Base-by-base conservation (phyloP, 2,797 vertebrate species). In the Bothrops alternatus region DNA sequence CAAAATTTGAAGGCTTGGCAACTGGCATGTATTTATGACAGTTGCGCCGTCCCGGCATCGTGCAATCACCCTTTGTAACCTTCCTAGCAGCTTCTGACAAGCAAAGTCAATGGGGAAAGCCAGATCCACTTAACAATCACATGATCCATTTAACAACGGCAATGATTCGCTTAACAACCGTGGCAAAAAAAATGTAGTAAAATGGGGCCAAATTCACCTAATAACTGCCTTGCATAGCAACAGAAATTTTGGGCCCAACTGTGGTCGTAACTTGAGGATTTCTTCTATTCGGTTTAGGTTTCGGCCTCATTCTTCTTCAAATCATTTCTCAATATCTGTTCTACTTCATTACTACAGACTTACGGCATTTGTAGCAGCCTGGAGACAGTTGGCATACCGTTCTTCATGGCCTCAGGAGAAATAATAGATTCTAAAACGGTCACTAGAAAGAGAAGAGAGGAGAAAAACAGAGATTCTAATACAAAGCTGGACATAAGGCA, bases 371-470 rank as follows among this genome's bases (percentile, higher is more conserved):
- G 98, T 93, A 99, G 97, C 96, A 99, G 98, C 95, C 98, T 98
- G 63, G 98, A 97, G 94, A 98, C 97, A 11, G 98, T 98, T 50
- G 99, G 99, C 98, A 99, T 98, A 93, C 98, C 98, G 16, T 98
- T 98, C 98, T 99, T 99, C 97, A 98, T 98, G 95, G 99, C 98
- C 92, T 99, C 99, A 91, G 98, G 97, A 95, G 99, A 99, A 97
- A 99, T 97, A 96, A 99, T 98, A 96, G 98, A 99, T 98, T 99
- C 98, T 97, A 99, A 97, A 93, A 99, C 99, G 20, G 98, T 98
- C 94, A 98, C 99, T 99, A 86, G 93, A 97, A 92, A 69, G 94
- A 11, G 3, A 42, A 32, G 12, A 10, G 28, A 12, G 65, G 47
- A 13, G 16, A 18, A 23, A 96, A 73, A 96, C 91, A 91, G 96